Evolutionary conservation across 2,797 vertebrate genomes (phyloP).

Genomic region (Pipistrellus nathusii): DNA sequence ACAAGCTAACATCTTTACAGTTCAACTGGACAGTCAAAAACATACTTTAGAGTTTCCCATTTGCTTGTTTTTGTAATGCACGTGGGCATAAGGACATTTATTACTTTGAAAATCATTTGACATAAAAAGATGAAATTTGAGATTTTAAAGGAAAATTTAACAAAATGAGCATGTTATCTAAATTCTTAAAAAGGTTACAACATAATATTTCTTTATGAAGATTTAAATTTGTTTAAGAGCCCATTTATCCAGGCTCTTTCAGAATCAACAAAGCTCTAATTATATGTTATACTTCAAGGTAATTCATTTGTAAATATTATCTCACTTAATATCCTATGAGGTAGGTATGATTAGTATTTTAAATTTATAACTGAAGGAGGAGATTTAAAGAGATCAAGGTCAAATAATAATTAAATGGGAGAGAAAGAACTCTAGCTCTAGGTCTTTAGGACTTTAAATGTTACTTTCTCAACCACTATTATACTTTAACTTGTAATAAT

Average conservation of each 20-base stretch:
- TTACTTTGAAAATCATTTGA: conserved; percentile 44
- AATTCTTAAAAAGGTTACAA: neutral
- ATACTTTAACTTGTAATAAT: neutral
- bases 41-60: neutral
- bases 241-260: neutral
- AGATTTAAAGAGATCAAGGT: neutral
- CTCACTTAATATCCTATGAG: conserved; percentile 8
- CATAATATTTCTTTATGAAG: conserved; percentile 17
- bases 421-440: neutral
- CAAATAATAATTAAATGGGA: conserved; percentile 30
- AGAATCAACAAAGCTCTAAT: neutral
- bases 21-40: conserved; percentile 3
- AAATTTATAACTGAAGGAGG: conserved; percentile 27
- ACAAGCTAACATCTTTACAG: conserved; percentile 26
- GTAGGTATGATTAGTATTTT: neutral
- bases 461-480: neutral
- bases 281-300: conserved; percentile 1
- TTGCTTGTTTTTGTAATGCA: conserved; percentile 44
- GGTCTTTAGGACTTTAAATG: neutral
- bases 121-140: neutral
- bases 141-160: conserved; percentile 20
- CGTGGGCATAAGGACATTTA: neutral
- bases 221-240: conserved; percentile 25
- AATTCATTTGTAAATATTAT: conserved; percentile 44
- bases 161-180: neutral